Evolutionary conservation across 1,140 invertebrate genomes (phyloP).

Genomic region (Cydia amplana): DNA sequence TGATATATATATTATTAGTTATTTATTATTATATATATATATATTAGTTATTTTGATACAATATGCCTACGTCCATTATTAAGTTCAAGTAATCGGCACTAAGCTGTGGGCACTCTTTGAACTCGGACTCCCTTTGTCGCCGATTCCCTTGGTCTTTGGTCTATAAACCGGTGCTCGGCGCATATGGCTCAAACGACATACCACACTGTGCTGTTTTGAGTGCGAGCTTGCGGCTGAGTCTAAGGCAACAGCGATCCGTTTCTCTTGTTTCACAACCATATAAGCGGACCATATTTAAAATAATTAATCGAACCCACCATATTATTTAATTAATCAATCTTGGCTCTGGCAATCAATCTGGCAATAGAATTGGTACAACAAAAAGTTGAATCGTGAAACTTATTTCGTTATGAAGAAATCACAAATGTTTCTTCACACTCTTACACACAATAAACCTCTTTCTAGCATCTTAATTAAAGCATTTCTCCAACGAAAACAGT

Average conservation of each 20-base stretch:
- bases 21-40: neutral
- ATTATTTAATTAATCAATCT: too few relatives aligned
- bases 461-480: constrained; percentile 15
- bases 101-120: neutral
- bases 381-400: neutral
- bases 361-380: too few relatives aligned
- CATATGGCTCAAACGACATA: neutral
- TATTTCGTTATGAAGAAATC: neutral
- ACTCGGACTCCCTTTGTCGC: constrained; percentile 11
- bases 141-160: constrained; percentile 1
- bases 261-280: too few relatives aligned
- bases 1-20: too few relatives aligned
- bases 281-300: too few relatives aligned
- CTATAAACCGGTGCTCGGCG: neutral
- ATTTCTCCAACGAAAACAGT: constrained; percentile 14
- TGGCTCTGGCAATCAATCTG: too few relatives aligned
- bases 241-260: neutral
- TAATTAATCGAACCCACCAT: too few relatives aligned
- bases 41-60: neutral
- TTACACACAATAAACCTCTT: neutral
- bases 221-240: neutral
- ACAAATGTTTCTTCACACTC: neutral
- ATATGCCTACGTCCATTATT: neutral
- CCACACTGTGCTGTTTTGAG: neutral
- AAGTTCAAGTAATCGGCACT: neutral